Conservation (phyloP, 2,888 invertebrate genomes). For the Odontocerum albicorne region DNA sequence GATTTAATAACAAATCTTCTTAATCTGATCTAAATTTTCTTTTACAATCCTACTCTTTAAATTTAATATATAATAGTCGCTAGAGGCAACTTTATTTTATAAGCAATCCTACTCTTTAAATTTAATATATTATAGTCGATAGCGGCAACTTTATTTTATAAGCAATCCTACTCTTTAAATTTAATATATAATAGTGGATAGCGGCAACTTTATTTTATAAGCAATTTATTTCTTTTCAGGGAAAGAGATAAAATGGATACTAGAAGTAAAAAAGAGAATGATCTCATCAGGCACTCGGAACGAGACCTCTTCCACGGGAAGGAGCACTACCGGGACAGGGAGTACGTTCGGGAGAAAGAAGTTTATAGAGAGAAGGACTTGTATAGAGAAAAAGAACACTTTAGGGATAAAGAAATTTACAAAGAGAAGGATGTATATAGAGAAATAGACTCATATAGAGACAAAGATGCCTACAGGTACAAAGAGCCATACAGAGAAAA, state of each 20-base stretch:
- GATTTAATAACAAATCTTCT: too few species aligned
- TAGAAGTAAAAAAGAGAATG: slow-evolving; percentile 44
- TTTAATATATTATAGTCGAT: too few species aligned
- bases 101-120: too few species aligned
- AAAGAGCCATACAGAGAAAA: slow-evolving; percentile 45
- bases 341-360: slow-evolving; percentile 46
- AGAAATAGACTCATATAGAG: slow-evolving; percentile 43
- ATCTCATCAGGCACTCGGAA: slow-evolving; percentile 34
- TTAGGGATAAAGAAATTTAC: slow-evolving; percentile 34
- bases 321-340: slow-evolving; percentile 42
- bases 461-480: slow-evolving; percentile 44
- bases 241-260: slow-evolving; percentile 31
- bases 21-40: too few species aligned
- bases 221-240: slow-evolving; percentile 21
- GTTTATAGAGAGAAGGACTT: slow-evolving; percentile 46
- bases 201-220: too few species aligned
- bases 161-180: too few species aligned
- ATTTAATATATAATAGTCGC: too few species aligned
- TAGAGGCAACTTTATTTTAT: too few species aligned
- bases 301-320: slow-evolving; percentile 23
- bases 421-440: slow-evolving; percentile 42
- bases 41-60: too few species aligned
- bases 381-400: slow-evolving; percentile 45
- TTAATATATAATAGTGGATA: too few species aligned
- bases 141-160: too few species aligned